Conservation (phyloP, 92 coral and sea anemone genomes). For the Plumapathes pennacea region DNA sequence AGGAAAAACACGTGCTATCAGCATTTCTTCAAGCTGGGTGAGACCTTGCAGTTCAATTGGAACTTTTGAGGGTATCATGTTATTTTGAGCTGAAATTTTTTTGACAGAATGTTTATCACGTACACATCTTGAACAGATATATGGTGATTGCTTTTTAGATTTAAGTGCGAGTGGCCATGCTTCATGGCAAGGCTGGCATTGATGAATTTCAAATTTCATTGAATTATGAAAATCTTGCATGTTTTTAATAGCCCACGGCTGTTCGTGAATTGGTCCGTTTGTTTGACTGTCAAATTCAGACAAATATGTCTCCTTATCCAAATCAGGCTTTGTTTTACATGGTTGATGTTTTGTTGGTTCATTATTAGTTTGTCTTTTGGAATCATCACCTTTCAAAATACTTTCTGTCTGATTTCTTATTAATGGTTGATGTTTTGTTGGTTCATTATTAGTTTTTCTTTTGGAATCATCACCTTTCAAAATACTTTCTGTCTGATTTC, state of each 20-base stretch:
- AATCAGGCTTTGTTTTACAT: slow-evolving; percentile 1
- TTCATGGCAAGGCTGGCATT: slow-evolving; percentile 19
- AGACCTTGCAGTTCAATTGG: slow-evolving; percentile 14
- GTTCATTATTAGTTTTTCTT: no score
- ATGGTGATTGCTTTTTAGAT: not conserved
- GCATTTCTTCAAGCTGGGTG: slow-evolving; percentile 11
- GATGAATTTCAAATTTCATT: slow-evolving; percentile 16
- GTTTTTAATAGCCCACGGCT: slow-evolving; percentile 28
- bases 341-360: no score
- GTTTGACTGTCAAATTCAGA: slow-evolving; percentile 1
- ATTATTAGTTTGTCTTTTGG: no score
- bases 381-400: no score
- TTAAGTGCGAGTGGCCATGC: slow-evolving; percentile 23
- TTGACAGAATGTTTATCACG: slow-evolving; percentile 6
- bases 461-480: no score
- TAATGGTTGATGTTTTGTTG: no score
- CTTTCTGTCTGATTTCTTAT: no score
- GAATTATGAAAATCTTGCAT: slow-evolving; percentile 32
- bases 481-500: no score
- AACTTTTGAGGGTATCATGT: slow-evolving; percentile 10
- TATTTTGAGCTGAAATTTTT: slow-evolving; percentile 7
- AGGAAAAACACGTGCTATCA: slow-evolving; percentile 9
- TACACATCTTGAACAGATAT: slow-evolving; percentile 15
- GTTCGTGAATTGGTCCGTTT: slow-evolving; percentile 7
- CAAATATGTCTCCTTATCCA: not conserved